Conservation (phyloP, 1,140 invertebrate genomes). For the Hestina assimilis region DNA sequence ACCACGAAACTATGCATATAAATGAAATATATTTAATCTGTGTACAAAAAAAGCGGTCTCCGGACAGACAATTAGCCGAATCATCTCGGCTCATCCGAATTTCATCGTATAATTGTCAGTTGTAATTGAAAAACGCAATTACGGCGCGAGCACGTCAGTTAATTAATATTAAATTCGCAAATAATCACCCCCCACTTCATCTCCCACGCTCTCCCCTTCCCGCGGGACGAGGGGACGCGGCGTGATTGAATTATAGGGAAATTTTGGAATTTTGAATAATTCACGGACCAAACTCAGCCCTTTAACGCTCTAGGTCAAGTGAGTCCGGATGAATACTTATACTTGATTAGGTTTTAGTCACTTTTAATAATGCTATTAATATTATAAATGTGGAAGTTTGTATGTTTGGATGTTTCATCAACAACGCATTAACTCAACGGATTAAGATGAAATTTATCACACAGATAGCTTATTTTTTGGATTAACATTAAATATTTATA, state of each 20-base stretch:
- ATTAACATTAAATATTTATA: no score
- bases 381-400: background rate
- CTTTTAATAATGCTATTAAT: background rate
- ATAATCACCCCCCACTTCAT: conserved; percentile 58
- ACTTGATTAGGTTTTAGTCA: background rate
- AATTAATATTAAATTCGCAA: conserved; percentile 77
- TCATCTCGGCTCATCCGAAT: conserved; percentile 64
- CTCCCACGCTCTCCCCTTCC: conserved; percentile 31
- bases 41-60: conserved; percentile 23
- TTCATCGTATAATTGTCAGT: conserved; percentile 73
- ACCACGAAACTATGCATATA: conserved; percentile 9
- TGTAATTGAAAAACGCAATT: conserved; percentile 77
- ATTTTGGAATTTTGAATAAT: conserved; percentile 75
- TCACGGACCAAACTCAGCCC: conserved; percentile 59
- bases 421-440: no score
- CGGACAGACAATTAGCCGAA: conserved; percentile 56
- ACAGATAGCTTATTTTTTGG: no score
- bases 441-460: no score
- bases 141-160: conserved; percentile 59
- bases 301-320: conserved; percentile 42
- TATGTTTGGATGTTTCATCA: no score
- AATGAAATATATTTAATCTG: conserved; percentile 12
- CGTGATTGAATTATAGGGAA: conserved; percentile 73
- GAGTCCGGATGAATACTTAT: conserved; percentile 2
- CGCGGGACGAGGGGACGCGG: conserved; percentile 43